Percentiles rank a stretch among this genome's conserved stretches.
Evolutionary conservation across 2,888 invertebrate genomes (phyloP).

Genomic region (Platycnemis pennipes): DNA sequence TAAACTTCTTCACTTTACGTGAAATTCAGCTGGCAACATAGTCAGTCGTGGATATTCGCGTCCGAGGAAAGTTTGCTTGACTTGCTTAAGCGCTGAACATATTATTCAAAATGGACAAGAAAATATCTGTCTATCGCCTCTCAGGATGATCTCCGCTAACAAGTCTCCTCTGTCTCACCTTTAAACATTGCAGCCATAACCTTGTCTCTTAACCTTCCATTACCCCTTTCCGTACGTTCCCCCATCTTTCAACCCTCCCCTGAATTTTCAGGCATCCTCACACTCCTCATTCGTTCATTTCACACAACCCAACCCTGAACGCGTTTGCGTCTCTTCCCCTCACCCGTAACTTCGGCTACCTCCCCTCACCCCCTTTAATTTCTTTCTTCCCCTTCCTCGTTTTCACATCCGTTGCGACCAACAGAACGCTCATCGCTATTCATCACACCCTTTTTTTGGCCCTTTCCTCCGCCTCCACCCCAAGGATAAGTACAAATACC

Average conservation of each 20-base stretch:
- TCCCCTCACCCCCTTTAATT: background rate
- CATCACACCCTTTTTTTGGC: background rate
- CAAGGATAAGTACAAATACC: background rate
- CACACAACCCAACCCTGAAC: background rate
- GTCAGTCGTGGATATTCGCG: too few relatives aligned
- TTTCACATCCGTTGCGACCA: constrained; percentile 26
- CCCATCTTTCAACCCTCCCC: background rate
- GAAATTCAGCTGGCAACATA: too few relatives aligned
- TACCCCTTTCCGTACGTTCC: too few relatives aligned
- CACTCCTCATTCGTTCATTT: background rate
- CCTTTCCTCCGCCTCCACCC: background rate
- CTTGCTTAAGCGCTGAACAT: too few relatives aligned
- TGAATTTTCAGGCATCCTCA: background rate
- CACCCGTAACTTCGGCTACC: background rate
- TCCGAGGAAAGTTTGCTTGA: too few relatives aligned
- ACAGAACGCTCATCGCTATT: background rate
- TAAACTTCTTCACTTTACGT: too few relatives aligned
- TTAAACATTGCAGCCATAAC: background rate
- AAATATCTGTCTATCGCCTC: too few relatives aligned
- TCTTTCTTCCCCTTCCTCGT: background rate
- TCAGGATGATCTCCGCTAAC: background rate
- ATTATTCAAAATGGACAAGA: too few relatives aligned
- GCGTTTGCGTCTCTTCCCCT: too few relatives aligned
- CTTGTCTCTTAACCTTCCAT: background rate
- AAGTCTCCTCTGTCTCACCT: background rate